Conservation (phyloP, 2,113 vertebrate genomes). For the Psilopsiagon aymara region DNA sequence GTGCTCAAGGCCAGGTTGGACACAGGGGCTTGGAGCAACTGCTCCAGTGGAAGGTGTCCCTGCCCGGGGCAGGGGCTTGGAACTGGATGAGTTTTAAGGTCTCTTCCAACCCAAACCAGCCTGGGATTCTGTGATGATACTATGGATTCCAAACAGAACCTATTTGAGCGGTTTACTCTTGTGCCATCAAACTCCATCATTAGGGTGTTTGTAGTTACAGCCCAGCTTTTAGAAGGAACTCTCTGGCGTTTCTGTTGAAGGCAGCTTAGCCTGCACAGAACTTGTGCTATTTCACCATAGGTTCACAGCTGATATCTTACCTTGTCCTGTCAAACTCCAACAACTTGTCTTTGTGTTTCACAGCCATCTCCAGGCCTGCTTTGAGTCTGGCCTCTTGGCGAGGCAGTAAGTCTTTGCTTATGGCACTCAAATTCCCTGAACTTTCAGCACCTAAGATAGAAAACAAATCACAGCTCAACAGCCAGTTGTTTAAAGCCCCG, state of each 20-base stretch:
- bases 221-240: background rate
- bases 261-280: background rate
- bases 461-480: background rate
- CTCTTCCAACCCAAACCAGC: background rate
- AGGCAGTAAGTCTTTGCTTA: constrained; percentile 82
- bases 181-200: rapidly evolving
- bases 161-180: background rate
- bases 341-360: constrained; percentile 95
- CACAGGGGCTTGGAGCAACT: background rate
- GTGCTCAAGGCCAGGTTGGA: too few relatives aligned
- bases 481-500: background rate
- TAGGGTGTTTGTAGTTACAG: background rate
- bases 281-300: background rate
- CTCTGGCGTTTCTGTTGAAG: background rate
- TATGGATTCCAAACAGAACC: background rate
- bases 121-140: background rate
- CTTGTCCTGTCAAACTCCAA: constrained; percentile 94
- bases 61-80: background rate
- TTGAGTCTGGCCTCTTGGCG: constrained; percentile 84
- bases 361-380: constrained; percentile 88
- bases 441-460: constrained; percentile 72
- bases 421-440: constrained; percentile 65
- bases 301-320: constrained; percentile 65
- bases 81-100: background rate
- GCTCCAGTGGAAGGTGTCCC: background rate